Percentiles rank a stretch among this genome's conserved stretches.
Evolutionary conservation across 2,888 invertebrate genomes (phyloP).

Genomic region (Polydrusus pterygomalis): DNA sequence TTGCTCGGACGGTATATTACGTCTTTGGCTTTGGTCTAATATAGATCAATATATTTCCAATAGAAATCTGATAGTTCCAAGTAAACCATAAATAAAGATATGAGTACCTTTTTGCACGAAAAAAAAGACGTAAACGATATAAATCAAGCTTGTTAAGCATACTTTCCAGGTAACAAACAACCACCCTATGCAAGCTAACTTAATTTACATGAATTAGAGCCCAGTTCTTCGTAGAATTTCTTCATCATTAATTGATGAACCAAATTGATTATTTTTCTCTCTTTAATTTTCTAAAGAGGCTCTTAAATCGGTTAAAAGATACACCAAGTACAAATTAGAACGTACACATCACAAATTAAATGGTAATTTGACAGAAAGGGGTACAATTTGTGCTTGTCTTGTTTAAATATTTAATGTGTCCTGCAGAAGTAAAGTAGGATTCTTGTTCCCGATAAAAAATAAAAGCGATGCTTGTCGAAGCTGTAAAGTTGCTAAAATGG

Average conservation of each 20-base stretch:
- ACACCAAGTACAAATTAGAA: conserved; percentile 26
- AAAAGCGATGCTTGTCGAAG: background rate
- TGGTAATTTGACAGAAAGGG: conserved; percentile 29
- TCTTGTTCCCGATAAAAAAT: background rate
- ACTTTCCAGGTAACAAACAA: conserved; percentile 4
- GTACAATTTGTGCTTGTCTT: conserved; percentile 22
- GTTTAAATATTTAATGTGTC: conserved; percentile 19
- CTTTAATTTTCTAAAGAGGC: conserved; percentile 50
- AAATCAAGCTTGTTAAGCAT: background rate
- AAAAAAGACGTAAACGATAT: too few relatives aligned
- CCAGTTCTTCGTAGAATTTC: conserved; percentile 15
- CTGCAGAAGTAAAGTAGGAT: background rate
- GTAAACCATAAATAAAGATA: too few relatives aligned
- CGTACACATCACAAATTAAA: conserved; percentile 42
- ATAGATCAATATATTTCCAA: too few relatives aligned
- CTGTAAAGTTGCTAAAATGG: too few relatives aligned
- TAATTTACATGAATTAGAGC: conserved; percentile 8
- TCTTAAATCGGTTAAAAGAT: conserved; percentile 47
- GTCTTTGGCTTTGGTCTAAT: too few relatives aligned
- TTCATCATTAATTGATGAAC: conserved; percentile 37
- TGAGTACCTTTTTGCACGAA: too few relatives aligned
- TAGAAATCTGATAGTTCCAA: too few relatives aligned
- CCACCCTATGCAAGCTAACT: background rate
- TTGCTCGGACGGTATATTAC: too few relatives aligned
- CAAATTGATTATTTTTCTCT: conserved; percentile 48